Evolutionary conservation across 2,888 invertebrate genomes (phyloP).

Genomic region (Trachelus iudaicus): DNA sequence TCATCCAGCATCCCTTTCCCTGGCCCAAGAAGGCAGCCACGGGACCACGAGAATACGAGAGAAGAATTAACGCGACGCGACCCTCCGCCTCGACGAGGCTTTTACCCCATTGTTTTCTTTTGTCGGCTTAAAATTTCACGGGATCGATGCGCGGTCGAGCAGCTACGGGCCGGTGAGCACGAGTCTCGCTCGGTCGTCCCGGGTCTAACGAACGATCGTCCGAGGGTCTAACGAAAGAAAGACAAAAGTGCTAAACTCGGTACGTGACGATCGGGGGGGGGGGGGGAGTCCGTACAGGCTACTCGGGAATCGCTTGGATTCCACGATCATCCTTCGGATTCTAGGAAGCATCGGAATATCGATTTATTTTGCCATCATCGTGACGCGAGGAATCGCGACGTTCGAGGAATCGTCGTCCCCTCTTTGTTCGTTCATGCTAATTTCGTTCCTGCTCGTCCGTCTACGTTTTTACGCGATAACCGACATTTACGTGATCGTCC

Average conservation of each 20-base stretch:
- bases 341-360: not conserved
- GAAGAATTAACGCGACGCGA: constrained; percentile 41
- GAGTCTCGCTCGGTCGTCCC: not conserved
- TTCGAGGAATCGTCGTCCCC: not conserved
- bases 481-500: not conserved
- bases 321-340: not conserved
- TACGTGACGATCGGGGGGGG: not conserved
- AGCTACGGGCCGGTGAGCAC: not conserved
- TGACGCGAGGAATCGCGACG: no score
- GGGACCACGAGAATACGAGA: constrained; percentile 11
- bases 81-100: constrained; percentile 35
- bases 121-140: constrained; percentile 38
- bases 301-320: not conserved
- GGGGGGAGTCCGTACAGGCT: not conserved
- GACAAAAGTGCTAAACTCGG: no score
- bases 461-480: not conserved
- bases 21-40: not conserved
- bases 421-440: not conserved
- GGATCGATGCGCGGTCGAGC: constrained; percentile 22
- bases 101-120: constrained; percentile 43
- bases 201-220: no score
- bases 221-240: no score
- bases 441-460: not conserved
- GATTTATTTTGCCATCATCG: no score
- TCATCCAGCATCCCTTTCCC: not conserved